Base-by-base conservation (phyloP, 1,140 invertebrate genomes). In the Scaptomyza hsui region DNA sequence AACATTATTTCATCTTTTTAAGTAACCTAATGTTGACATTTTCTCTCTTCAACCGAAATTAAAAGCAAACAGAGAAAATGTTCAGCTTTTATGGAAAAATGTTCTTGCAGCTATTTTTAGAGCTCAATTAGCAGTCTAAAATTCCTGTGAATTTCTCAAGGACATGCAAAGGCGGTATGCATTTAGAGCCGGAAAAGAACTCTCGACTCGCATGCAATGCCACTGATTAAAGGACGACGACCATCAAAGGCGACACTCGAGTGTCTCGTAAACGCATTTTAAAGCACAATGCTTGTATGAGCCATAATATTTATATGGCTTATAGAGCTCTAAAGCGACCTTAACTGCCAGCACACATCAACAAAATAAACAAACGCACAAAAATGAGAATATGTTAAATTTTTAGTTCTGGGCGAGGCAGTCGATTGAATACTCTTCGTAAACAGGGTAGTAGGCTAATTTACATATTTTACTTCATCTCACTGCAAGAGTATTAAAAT, bases 251-350 rank as follows among this genome's bases (percentile, higher is more conserved):
- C 51, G 67, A 42, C 26, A 51, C 67, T 64, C 44, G 56, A 64
- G 60, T 64, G 60, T 51, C 51, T 64, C 60, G 37, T 65, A 71
- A 71, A 65, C 47, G 68, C 32, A 65, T 64, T 71, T 71, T 65
- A 57, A 65, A 71, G 62, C 61, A 52, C 19, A 65, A 71, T 59
- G 26, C 68, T 32, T 71, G 52, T 65, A 44, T 29, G 47, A 52
- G 42, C 19, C 49, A 21, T 35, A 12, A n/a, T n/a, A 35, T 62
- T 21, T 57, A 42, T 70, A 47, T 24, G 65, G 51, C 51, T 70
- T 64, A 56, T 64, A 26, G 45, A 44, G 68, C 62, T 57, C 44
- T 71, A 65, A 71, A 71, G 68, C 68, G 18, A 45, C 60, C 37
- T 57, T 45, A 57, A 51, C 44, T 52, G 67, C 16, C 52, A 51